A percentile compares a stretch with the other conserved stretches of the same genome.
These are phyloP conservation scores for Zaprionus taronus DNA, from an alignment of 1,140 invertebrate genomes.

Conservation along the genomic window DNA sequence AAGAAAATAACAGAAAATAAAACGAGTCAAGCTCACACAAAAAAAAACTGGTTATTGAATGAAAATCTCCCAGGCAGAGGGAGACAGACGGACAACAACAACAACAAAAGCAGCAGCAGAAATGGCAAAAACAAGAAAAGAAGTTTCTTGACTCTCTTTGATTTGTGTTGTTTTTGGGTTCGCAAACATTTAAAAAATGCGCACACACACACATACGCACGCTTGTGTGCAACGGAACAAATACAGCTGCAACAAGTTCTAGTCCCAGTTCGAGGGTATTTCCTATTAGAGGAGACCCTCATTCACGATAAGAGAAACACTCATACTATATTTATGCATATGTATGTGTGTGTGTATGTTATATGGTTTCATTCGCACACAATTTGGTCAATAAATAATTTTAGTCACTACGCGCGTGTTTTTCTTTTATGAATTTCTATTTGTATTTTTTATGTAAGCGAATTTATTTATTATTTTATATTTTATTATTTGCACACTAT, in stretches of 20 bases:
- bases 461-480: slow-evolving; percentile 39
- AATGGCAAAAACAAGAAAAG: slow-evolving; percentile 67
- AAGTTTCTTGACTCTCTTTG: slow-evolving; percentile 65
- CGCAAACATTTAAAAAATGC: slow-evolving; percentile 77
- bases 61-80: slow-evolving; percentile 63
- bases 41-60: slow-evolving; percentile 82
- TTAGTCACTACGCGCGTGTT: slow-evolving; percentile 19
- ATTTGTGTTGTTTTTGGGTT: slow-evolving; percentile 10
- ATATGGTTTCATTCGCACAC: slow-evolving; percentile 29
- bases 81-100: slow-evolving; percentile 25
- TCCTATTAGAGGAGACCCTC: slow-evolving; percentile 10
- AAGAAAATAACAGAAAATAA: slow-evolving; percentile 42
- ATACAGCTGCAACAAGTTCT: slow-evolving; percentile 36
- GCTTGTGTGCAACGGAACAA: slow-evolving; percentile 16
- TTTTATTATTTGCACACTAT: slow-evolving; percentile 50
- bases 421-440: slow-evolving; percentile 15
- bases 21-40: slow-evolving; percentile 53
- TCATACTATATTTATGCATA: not conserved
- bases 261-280: not conserved
- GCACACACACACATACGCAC: slow-evolving; percentile 32
- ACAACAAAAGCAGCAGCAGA: slow-evolving; percentile 47
- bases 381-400: slow-evolving; percentile 35
- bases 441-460: slow-evolving; percentile 31
- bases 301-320: slow-evolving; percentile 5
- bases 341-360: slow-evolving; percentile 1